Evolutionary conservation across 2,797 vertebrate species (phyloP).

Genomic region (Aplochiton taeniatus): DNA sequence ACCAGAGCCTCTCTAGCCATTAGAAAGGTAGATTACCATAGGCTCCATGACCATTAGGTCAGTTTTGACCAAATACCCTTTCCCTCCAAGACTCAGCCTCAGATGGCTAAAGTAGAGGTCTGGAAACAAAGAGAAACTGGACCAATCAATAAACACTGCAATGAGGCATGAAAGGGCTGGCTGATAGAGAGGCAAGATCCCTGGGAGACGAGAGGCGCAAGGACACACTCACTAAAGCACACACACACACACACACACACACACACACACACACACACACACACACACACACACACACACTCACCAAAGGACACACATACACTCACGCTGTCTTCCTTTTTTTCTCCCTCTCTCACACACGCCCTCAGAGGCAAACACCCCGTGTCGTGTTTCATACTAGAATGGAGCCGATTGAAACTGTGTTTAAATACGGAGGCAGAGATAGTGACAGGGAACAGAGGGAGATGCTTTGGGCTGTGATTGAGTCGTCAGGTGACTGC

Average conservation of each 20-base stretch:
- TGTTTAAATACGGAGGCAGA: too few relatives aligned
- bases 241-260: slow-evolving; percentile 1
- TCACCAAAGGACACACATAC: not conserved
- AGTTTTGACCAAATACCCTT: not conserved
- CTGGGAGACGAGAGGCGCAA: not conserved
- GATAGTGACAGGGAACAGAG: slow-evolving; percentile 3
- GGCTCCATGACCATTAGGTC: slow-evolving; percentile 58
- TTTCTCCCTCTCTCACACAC: not conserved
- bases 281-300: not conserved
- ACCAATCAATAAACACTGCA: slow-evolving; percentile 77
- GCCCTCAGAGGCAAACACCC: not conserved
- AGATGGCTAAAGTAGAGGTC: slow-evolving; percentile 63
- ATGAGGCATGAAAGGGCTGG: slow-evolving; percentile 75
- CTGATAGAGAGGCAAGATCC: slow-evolving; percentile 44
- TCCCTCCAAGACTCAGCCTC: slow-evolving; percentile 33
- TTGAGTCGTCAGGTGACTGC: slow-evolving; percentile 37
- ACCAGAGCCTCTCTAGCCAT: slow-evolving; percentile 57
- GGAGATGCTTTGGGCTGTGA: slow-evolving; percentile 14
- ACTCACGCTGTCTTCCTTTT: not conserved
- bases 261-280: slow-evolving; percentile 1
- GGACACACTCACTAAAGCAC: not conserved
- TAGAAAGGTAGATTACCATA: slow-evolving; percentile 68
- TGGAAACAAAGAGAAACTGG: slow-evolving; percentile 77
- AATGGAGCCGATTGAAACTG: too few relatives aligned
- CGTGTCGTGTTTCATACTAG: too few relatives aligned